Conservation (phyloP, 2,113 vertebrate genomes). For the Eidolon helvum region DNA sequence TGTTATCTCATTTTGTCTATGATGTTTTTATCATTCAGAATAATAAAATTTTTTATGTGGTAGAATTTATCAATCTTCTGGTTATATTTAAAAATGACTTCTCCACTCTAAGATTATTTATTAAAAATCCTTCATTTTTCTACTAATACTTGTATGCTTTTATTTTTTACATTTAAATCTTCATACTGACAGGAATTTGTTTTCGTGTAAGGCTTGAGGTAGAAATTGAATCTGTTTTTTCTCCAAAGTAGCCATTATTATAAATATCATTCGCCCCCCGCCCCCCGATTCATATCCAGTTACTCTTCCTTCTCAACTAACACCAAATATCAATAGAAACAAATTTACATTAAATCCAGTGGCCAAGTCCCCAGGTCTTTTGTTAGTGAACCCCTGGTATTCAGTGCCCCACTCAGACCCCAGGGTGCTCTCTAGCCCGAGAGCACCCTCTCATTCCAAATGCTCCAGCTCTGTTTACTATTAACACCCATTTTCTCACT, state of each 20-base stretch:
- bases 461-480: rapidly evolving
- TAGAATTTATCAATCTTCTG: neutral
- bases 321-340: neutral
- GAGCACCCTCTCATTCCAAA: neutral
- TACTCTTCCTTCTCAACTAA: neutral
- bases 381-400: neutral
- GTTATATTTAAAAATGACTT: neutral
- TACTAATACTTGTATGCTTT: neutral
- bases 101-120: neutral
- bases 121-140: neutral
- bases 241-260: neutral
- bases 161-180: neutral
- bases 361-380: neutral
- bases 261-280: neutral
- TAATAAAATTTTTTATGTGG: neutral
- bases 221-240: neutral
- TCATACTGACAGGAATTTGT: neutral
- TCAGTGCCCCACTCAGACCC: rapidly evolving
- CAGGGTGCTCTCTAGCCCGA: rapidly evolving
- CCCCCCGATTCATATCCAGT: neutral
- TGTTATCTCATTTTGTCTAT: neutral
- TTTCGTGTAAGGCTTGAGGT: neutral
- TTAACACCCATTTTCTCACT: neutral
- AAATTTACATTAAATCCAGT: neutral
- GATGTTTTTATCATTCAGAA: neutral